Base-by-base conservation (phyloP, 2,797 vertebrate genomes). In the Poecilia picta region DNA sequence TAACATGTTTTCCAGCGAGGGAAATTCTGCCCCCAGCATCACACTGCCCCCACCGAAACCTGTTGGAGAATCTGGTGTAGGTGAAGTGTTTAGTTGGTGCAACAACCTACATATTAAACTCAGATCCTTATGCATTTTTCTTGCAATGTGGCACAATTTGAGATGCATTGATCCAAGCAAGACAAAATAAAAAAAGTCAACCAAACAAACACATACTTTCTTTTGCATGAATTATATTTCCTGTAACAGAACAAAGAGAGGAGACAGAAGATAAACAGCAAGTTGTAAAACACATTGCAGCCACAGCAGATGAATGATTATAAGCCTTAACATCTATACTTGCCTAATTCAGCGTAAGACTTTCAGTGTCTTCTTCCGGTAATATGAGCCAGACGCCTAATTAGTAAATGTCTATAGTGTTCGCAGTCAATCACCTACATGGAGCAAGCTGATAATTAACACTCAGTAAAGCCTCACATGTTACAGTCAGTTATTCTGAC, bases 361-460 rank as follows among this genome's bases (percentile, higher is more conserved):
- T 86, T 80, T 75, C 8, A 64, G 47, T 74, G 71, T 11, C 39
- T 43, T 70, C 72, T 77, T 36, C 51, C 57, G 72, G 49, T 59
- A 23, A 68, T 41, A 75, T 28, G 41, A 47, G 66, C 64, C 77
- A 74, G 46, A 47, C 51, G 73, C 66, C 59, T 80, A 81, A 83
- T 79, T 77, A 83, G 74, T 16, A 20, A 53, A 51, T 43, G 25
- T 62, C 72, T 36, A 72, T 73, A 47, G 85, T 53, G 73, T 77
- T 84, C 46, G 57, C 77, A 77, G 77, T 70, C 46, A 39, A 76
- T 81, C 76, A 81, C 73, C 66, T 84, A 68, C 76, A 76, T 62
- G 64, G 20, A 77, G 5, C 75, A 68, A 72, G 47, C 57, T 57
- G 66, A 83, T 77, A 88, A 85, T 90, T 86, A 87, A 47, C n/a